These are phyloP conservation scores for Enteromius argenteus DNA, from an alignment of 2,797 vertebrate species.

Conservation along the genomic window DNA sequence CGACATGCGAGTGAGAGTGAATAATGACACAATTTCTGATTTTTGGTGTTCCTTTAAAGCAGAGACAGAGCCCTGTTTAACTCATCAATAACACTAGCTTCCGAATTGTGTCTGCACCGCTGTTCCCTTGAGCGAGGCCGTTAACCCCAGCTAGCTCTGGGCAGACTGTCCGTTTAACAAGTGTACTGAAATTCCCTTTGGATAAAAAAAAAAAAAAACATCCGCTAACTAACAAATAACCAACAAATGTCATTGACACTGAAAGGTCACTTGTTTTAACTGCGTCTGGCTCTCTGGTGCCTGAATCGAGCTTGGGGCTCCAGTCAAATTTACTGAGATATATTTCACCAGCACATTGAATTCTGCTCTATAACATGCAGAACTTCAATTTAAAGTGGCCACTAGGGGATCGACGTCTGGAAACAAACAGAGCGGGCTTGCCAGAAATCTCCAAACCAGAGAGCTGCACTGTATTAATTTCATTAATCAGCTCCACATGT, in stretches of 20 bases:
- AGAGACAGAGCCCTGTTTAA: slow-evolving; percentile 4
- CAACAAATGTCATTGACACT: slow-evolving; percentile 38
- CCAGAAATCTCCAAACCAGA: slow-evolving; percentile 53
- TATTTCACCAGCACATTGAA: slow-evolving; percentile 41
- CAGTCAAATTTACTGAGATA: slow-evolving; percentile 7
- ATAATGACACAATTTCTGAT: background rate
- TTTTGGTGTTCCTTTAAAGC: background rate
- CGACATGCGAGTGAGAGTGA: background rate
- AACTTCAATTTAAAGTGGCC: slow-evolving; percentile 58
- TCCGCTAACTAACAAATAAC: slow-evolving; percentile 23
- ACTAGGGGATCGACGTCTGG: slow-evolving; percentile 58
- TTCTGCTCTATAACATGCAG: slow-evolving; percentile 57
- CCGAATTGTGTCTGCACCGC: background rate
- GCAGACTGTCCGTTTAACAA: slow-evolving; percentile 10
- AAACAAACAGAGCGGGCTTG: slow-evolving; percentile 58
- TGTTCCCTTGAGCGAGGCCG: background rate
- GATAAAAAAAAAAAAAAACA: background rate
- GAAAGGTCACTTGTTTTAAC: slow-evolving; percentile 24
- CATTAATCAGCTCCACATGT: slow-evolving; percentile 77
- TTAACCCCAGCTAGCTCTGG: slow-evolving; percentile 1
- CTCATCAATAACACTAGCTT: slow-evolving; percentile 5
- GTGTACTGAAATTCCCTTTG: slow-evolving; percentile 6
- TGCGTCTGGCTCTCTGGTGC: background rate
- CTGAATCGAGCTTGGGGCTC: background rate
- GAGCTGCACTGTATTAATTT: slow-evolving; percentile 66